Percentiles rank a stretch among this genome's conserved stretches.
Conservation (phyloP, 2,888 invertebrate species). For the Myathropa florea region DNA sequence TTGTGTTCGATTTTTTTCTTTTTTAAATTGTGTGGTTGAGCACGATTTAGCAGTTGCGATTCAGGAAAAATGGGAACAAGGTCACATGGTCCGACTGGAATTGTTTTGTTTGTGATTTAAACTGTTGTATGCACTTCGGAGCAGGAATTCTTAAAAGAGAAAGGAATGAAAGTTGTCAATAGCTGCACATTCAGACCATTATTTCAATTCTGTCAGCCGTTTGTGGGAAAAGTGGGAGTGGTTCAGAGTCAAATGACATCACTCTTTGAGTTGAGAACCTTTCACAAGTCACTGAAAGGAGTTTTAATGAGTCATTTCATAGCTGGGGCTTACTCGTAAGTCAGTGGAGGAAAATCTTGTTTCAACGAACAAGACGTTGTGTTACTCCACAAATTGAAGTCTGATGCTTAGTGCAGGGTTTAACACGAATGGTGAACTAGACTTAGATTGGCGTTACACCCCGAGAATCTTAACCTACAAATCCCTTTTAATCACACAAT, state of each 20-base stretch:
- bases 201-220: neutral
- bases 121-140: neutral
- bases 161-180: neutral
- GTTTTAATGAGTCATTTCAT: neutral
- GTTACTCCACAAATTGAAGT: too few species aligned
- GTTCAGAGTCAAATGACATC: neutral
- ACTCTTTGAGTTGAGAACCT: neutral
- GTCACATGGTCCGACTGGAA: neutral
- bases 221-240: neutral
- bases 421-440: too few species aligned
- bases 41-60: neutral
- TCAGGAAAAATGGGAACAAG: neutral
- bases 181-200: neutral
- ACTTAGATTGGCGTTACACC: too few species aligned
- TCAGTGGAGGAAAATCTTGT: too few species aligned
- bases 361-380: too few species aligned
- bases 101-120: neutral
- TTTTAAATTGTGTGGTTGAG: neutral
- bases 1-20: neutral
- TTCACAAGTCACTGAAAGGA: neutral
- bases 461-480: too few species aligned
- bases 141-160: neutral
- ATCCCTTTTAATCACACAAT: too few species aligned
- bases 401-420: too few species aligned
- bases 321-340: neutral